phyloP scores from a whole-genome alignment of 1,140 invertebrate species.

The Zaprionus inermis region DNA sequence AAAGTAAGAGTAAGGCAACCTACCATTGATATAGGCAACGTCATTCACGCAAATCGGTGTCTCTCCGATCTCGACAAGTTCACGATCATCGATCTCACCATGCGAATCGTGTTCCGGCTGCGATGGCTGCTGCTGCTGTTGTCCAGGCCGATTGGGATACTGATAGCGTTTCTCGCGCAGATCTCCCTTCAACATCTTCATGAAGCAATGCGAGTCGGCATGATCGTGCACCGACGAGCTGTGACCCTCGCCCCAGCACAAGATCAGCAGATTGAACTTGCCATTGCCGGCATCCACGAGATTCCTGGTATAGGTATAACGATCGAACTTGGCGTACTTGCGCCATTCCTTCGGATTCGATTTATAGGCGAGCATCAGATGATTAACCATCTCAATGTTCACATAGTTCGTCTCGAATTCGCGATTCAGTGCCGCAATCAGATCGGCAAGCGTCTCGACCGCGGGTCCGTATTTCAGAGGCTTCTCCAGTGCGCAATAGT shows the following conservation, averaged over 20 bases:
- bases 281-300: slow-evolving; percentile 97
- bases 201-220: slow-evolving; percentile 97
- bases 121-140: slow-evolving; percentile 12
- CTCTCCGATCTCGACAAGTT: slow-evolving; percentile 87
- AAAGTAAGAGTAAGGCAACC: slow-evolving; percentile 54
- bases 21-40: slow-evolving; percentile 98
- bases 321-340: slow-evolving; percentile 97
- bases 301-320: slow-evolving; percentile 96
- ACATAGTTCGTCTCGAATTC: slow-evolving; percentile 92
- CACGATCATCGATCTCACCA: slow-evolving; percentile 62
- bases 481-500: slow-evolving; percentile 79
- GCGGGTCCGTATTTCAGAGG: slow-evolving; percentile 77
- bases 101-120: slow-evolving; percentile 4
- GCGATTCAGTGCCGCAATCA: slow-evolving; percentile 89
- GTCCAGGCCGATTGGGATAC: slow-evolving; percentile 59
- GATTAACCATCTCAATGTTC: slow-evolving; percentile 94
- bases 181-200: slow-evolving; percentile 94
- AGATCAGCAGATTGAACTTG: slow-evolving; percentile 98
- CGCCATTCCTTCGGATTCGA: slow-evolving; percentile 96
- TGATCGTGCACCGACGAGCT: slow-evolving; percentile 98
- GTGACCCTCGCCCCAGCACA: slow-evolving; percentile 98
- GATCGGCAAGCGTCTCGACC: slow-evolving; percentile 87
- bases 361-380: slow-evolving; percentile 93
- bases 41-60: slow-evolving; percentile 89
- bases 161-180: slow-evolving; percentile 87